phyloP scores from a whole-genome alignment of 2,113 vertebrate species.

The Pygathrix nemaeus region DNA sequence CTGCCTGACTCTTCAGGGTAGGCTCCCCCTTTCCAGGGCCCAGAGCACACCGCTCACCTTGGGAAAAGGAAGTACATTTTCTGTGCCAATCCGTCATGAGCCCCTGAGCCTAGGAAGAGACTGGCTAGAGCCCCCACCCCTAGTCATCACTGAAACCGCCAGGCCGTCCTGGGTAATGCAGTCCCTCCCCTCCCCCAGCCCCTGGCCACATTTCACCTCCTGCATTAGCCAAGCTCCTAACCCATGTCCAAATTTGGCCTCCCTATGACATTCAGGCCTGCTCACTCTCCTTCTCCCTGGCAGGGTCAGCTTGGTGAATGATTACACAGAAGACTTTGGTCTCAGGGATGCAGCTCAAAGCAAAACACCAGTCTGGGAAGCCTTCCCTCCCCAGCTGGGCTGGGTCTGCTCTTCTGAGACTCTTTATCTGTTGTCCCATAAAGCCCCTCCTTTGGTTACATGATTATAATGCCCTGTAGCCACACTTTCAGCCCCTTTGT shows the following conservation, averaged over 20 bases:
- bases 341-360: not conserved
- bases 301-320: conserved; percentile 38
- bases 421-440: not conserved
- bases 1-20: not conserved
- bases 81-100: not conserved
- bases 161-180: not conserved
- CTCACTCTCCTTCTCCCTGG: not conserved
- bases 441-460: not conserved
- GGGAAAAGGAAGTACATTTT: not conserved
- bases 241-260: conserved; percentile 72
- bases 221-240: conserved; percentile 31
- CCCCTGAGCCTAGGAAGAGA: not conserved
- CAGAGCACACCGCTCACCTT: not conserved
- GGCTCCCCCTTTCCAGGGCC: not conserved
- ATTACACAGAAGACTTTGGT: conserved; percentile 13
- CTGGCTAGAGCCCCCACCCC: not conserved
- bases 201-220: conserved; percentile 50
- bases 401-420: not conserved
- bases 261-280: not conserved
- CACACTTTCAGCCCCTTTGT: not conserved
- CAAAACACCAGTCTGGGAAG: not conserved
- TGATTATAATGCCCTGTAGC: not conserved
- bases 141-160: not conserved
- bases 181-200: not conserved
- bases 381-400: not conserved